Conservation (phyloP, 2,888 invertebrate species). For the Tethea ocularis region DNA sequence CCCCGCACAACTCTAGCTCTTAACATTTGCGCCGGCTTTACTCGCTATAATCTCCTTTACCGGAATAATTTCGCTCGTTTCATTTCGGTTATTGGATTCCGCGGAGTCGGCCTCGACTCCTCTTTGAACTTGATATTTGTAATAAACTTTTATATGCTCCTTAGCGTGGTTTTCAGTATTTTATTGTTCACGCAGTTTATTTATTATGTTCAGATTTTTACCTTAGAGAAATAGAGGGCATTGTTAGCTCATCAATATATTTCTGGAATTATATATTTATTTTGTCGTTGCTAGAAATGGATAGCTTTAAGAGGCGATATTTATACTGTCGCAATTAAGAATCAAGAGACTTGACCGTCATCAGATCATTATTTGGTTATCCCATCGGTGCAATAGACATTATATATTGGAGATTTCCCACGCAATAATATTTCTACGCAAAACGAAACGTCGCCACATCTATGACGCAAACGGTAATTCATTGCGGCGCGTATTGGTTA, state of each 20-base stretch:
- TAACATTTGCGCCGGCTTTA: constrained; percentile 32
- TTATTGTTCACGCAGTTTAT: constrained; percentile 53
- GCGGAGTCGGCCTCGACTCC: constrained; percentile 42
- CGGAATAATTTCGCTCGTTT: constrained; percentile 66
- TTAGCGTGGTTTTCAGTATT: constrained; percentile 53
- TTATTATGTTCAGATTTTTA: constrained; percentile 32
- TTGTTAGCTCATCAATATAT: background rate
- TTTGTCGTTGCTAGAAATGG: too few species aligned
- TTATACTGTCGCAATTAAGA: too few species aligned
- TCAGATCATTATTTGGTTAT: too few species aligned
- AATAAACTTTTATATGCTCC: constrained; percentile 68
- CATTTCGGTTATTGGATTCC: constrained; percentile 69
- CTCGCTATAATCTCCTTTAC: constrained; percentile 61
- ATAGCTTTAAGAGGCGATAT: too few species aligned
- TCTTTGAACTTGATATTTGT: constrained; percentile 63
- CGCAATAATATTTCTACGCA: too few species aligned
- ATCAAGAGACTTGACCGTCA: too few species aligned
- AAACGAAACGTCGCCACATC: too few species aligned
- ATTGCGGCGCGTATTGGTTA: too few species aligned
- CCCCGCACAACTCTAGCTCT: constrained; percentile 31
- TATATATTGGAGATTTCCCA: too few species aligned
- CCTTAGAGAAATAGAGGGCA: background rate
- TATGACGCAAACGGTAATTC: too few species aligned
- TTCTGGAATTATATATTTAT: too few species aligned
- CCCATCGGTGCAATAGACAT: too few species aligned